Evolutionary conservation across 2,888 invertebrate species (phyloP).

Genomic region (Enoplolaimus lenunculus): DNA sequence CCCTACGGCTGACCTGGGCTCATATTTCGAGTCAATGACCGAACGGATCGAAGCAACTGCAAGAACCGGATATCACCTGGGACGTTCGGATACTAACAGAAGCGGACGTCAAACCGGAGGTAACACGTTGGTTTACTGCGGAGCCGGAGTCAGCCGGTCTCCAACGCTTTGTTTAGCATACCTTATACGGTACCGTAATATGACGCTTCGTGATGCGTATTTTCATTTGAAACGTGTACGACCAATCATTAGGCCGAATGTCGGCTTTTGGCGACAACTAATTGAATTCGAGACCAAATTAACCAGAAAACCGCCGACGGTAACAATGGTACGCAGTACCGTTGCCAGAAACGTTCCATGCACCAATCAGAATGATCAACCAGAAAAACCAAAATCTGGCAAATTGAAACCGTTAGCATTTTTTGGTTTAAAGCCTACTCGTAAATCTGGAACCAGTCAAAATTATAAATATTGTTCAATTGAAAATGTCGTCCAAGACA

Average conservation of each 20-base stretch:
- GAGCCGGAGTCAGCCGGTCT: constrained; percentile 70
- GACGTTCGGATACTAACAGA: too few species aligned
- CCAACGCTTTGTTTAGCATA: constrained; percentile 67
- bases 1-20: background rate
- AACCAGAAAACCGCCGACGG: too few species aligned
- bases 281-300: constrained; percentile 7
- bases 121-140: constrained; percentile 63
- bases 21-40: background rate
- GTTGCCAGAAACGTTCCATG: too few species aligned
- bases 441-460: too few species aligned
- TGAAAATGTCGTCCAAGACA: too few species aligned
- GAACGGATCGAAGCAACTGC: background rate
- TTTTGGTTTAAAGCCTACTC: too few species aligned
- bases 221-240: constrained; percentile 55
- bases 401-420: too few species aligned
- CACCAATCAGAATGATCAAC: too few species aligned
- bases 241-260: constrained; percentile 47
- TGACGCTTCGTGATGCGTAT: constrained; percentile 62
- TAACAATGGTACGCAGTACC: too few species aligned
- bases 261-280: constrained; percentile 8
- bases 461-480: too few species aligned
- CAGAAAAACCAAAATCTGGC: too few species aligned
- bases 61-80: too few species aligned
- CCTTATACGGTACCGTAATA: constrained; percentile 61
- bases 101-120: constrained; percentile 50